Base-by-base conservation (phyloP, 1,140 invertebrate species). In the Dendroctonus valens region DNA sequence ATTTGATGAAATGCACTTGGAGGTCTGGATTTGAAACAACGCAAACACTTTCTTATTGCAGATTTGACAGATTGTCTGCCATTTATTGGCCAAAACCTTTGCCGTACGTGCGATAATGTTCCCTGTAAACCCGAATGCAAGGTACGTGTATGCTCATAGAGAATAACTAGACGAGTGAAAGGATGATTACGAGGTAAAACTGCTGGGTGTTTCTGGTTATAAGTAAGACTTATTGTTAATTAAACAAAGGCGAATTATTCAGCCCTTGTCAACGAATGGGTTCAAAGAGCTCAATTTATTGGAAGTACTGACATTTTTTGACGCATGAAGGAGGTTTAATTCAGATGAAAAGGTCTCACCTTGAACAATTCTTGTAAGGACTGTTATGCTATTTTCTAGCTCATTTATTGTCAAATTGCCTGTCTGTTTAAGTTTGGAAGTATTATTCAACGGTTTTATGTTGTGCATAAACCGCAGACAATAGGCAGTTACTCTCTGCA, bases 181-280 rank as follows among this genome's bases (percentile, higher is more conserved):
- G 0, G 41, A 50, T 70, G 61, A 63, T 69, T 63, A 46, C 55
- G 9, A 15, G 57, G 41, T 14, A 59, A 46, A 7, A 59, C 9
- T 44, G 42, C 11, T 11, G 40, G 57, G 57, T 26, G 5, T 59
- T 59, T 44, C 41, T 70, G 57, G 39, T 67, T 60, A 48, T 58
- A 65, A 41, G 64, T 6, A n/a, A 72, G 52, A 38, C 63, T 14
- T 39, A 62, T n/a, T n/a, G n/a, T n/a, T n/a, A 41, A 3, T n/a
- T 62, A 42, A n/a, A 26, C n/a, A 12, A 70, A 81, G 77, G 8
- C 79, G 65, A 41, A 82, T 50, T 6, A 79, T 14, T 7, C 73
- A 71, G 7, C 72, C 11, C 11, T 76, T 37, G 63, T 80, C 78
- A 9, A 82, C 44, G 58, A 77, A 77, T 41, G 79, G 78, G 26